Evolutionary conservation across 2,113 vertebrate genomes (phyloP), one percentile per base, ranked within the genome.

Genomic region (Siphamia tubifer): DNA sequence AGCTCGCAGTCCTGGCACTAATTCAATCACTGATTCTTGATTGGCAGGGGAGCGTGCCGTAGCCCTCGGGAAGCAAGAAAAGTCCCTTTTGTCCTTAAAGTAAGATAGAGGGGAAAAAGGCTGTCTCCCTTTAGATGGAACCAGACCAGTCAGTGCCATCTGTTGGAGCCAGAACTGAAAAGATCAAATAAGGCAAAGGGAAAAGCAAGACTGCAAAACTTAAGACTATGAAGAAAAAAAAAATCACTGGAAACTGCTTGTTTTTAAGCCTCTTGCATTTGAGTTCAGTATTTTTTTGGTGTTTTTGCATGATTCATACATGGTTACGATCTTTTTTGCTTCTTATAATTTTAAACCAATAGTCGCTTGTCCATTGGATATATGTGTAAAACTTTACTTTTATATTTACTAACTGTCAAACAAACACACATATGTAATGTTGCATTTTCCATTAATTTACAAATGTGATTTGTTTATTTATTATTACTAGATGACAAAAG

Each of bases 1-100:
- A 57, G 73, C 80, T 12, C 61, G 83, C 49, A 27, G 73, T 79
- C 79, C 62, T 89, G 87, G 87, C 85, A 86, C 85, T 86, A 86
- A 89, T 89, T 91, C 87, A 88, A 87, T 91, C 84, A 65, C 74
- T 16, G 55, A 55, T 57, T 71, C 70, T 57, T 88, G 85, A 90
- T 79, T 88, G 85, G 84, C 89, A 84, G 69, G 73, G 77, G 79
- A 89, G 65, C 5, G 13, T 4, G 35, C 44, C 45, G 49, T 34
- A 39, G 64, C 71, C 77, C 68, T 3, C 27, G 77, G 81, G 79
- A 79, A 57, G 70, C 1, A 9, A 32, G 25, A 83, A 77, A 72
- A 77, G 68, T 79, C 71, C 67, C 74, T 40, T 86, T 74, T 80
- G 79, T 82, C 79, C 76, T 79, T 62, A 75, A 75, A 84, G 62